Conservation (phyloP, 2,888 invertebrate species). For the Melanchra persicariae region DNA sequence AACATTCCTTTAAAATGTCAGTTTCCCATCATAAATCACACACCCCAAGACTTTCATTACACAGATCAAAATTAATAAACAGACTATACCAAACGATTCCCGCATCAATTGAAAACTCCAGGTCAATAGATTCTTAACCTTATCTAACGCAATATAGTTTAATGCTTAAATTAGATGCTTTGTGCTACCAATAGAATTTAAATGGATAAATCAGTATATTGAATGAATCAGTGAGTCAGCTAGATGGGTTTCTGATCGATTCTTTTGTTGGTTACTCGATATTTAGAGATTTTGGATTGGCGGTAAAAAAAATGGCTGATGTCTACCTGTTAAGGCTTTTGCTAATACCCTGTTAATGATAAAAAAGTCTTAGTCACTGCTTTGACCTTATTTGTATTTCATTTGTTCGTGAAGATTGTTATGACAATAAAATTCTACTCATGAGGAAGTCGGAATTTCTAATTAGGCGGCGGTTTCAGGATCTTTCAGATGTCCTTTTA, state of each 20-base stretch:
- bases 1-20: background rate
- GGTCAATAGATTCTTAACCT: conserved; percentile 84
- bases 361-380: background rate
- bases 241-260: conserved; percentile 18
- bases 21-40: conserved; percentile 45
- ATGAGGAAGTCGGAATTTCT: background rate
- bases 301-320: background rate
- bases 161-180: conserved; percentile 82
- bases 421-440: background rate
- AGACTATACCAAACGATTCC: conserved; percentile 62
- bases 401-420: background rate
- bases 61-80: conserved; percentile 47
- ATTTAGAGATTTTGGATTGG: conserved; percentile 6
- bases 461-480: too few species aligned
- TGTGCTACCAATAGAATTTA: conserved; percentile 65
- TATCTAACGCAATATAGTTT: conserved; percentile 73
- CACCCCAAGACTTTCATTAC: conserved; percentile 21
- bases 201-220: conserved; percentile 42
- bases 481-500: too few species aligned
- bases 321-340: conserved; percentile 11
- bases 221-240: conserved; percentile 73
- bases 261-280: conserved; percentile 22
- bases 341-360: background rate
- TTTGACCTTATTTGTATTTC: background rate
- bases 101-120: conserved; percentile 73